Percentiles rank a stretch among this genome's conserved stretches.
These are phyloP conservation scores for Drosophila cognata DNA, from an alignment of 2,888 invertebrate genomes.

Conservation along the genomic window DNA sequence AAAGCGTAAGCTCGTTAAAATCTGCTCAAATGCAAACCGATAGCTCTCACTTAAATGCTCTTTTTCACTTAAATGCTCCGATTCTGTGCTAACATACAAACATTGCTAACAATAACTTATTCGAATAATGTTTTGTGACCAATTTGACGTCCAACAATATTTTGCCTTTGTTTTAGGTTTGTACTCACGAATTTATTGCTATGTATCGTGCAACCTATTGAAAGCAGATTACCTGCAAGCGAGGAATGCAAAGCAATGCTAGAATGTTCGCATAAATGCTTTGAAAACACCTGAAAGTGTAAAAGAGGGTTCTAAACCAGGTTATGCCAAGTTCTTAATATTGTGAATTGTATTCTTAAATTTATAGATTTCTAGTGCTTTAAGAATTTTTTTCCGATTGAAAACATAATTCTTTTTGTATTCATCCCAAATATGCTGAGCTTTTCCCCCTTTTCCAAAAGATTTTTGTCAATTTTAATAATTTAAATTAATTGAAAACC, in stretches of 20 bases:
- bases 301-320: not conserved
- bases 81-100: not conserved
- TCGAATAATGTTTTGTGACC: not conserved
- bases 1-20: conserved; percentile 73
- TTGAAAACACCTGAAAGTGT: not conserved
- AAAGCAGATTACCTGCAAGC: not conserved
- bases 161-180: not conserved
- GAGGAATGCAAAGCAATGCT: not conserved
- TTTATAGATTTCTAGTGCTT: not conserved
- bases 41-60: conserved; percentile 52
- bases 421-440: not conserved
- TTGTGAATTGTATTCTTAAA: too few relatives aligned
- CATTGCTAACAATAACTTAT: conserved; percentile 22
- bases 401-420: not conserved
- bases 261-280: not conserved
- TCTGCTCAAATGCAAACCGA: conserved; percentile 63
- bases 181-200: not conserved
- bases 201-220: not conserved
- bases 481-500: not conserved
- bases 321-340: not conserved
- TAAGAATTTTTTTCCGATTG: not conserved
- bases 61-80: conserved; percentile 18
- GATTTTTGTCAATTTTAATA: not conserved
- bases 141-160: not conserved
- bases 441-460: not conserved